Evolutionary conservation across 2,113 vertebrate genomes (phyloP).

Genomic region (Corynorhinus townsendii): DNA sequence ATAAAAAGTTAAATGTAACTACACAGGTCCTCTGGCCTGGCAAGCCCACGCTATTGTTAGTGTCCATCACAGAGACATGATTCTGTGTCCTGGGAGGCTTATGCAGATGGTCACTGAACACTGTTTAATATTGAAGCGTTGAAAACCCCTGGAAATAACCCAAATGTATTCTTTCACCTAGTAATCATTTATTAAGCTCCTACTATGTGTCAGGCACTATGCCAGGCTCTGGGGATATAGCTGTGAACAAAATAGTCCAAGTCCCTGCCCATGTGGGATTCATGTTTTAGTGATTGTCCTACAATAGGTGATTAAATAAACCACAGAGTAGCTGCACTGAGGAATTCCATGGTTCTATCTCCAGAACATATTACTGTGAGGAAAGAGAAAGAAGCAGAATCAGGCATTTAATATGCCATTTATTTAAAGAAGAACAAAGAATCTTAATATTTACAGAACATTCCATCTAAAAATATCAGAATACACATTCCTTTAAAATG

Average conservation of each 20-base stretch:
- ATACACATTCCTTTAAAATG: not conserved
- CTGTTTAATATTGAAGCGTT: not conserved
- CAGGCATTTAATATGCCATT: too few species aligned
- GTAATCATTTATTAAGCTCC: not conserved
- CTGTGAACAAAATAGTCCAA: not conserved
- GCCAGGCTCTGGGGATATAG: not conserved
- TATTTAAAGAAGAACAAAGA: not conserved
- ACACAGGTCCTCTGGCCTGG: not conserved
- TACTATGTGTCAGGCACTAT: not conserved
- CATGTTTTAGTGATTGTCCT: not conserved
- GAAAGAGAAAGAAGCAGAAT: not conserved
- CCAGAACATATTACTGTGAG: not conserved
- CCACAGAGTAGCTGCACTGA: not conserved
- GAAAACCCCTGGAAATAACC: not conserved
- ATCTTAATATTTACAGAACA: not conserved
- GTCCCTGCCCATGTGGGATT: not conserved
- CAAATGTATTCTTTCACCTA: not conserved
- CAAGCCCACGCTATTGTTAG: not conserved
- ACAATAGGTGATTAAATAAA: not conserved
- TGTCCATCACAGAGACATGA: not conserved
- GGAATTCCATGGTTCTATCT: not conserved
- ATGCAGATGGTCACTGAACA: not conserved
- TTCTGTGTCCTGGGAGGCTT: not conserved
- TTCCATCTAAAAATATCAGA: not conserved
- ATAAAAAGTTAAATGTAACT: not conserved